A percentile compares a stretch with the other conserved stretches of the same genome.
Evolutionary conservation across 30 jellyfish, hydroid and myxozoan species (phyloP).

Genomic region (Rhopilema esculentum): DNA sequence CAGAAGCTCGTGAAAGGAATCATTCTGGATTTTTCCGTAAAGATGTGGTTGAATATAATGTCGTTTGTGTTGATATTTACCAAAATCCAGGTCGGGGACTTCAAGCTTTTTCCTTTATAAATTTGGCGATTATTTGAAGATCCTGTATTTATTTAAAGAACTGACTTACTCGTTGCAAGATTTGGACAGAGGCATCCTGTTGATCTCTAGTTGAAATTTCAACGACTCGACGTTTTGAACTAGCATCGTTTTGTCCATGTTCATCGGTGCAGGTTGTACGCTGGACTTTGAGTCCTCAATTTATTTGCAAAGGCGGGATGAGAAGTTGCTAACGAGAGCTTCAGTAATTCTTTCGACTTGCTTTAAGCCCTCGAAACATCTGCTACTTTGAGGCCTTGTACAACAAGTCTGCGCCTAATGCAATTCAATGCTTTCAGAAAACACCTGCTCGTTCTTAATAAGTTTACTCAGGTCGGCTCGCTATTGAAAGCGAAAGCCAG

Average conservation of each 20-base stretch:
- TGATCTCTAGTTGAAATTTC: constrained; percentile 76
- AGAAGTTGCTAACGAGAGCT: constrained; percentile 21
- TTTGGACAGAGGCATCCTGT: constrained; percentile 92
- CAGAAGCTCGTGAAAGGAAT: too few relatives aligned
- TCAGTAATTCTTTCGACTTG: constrained; percentile 1
- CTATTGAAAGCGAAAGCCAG: not conserved
- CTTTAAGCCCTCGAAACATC: not conserved
- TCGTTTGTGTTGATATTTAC: too few relatives aligned
- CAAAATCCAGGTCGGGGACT: too few relatives aligned
- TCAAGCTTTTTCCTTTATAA: too few relatives aligned
- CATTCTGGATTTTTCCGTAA: too few relatives aligned
- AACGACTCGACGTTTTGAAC: constrained; percentile 92
- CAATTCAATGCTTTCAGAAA: constrained; percentile 10
- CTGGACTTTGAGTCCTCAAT: not conserved
- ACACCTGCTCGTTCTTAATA: constrained; percentile 13
- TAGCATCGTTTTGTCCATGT: constrained; percentile 85
- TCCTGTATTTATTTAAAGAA: not conserved
- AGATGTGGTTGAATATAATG: too few relatives aligned
- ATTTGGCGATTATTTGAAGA: not conserved
- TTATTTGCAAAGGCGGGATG: not conserved
- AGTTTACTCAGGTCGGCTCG: not conserved
- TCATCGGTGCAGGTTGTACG: not conserved
- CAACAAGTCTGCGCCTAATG: constrained; percentile 8
- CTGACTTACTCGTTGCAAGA: constrained; percentile 95
- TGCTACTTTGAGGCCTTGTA: not conserved